Percentiles rank a stretch among this genome's conserved stretches.
Evolutionary conservation across 2,113 vertebrate genomes (phyloP).

Genomic region (Lota lota): DNA sequence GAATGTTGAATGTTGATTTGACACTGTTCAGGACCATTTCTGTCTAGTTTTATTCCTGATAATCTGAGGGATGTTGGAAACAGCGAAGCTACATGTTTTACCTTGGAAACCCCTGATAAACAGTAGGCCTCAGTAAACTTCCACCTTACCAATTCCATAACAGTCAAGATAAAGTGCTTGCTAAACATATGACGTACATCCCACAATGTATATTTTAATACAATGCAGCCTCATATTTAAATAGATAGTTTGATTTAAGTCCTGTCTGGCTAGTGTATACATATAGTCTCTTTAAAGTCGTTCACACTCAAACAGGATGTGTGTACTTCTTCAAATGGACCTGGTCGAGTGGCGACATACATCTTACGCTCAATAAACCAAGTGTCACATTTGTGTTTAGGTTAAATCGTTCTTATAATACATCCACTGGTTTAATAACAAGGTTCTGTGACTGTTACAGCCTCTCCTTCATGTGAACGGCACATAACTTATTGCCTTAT

Average conservation of each 20-base stretch:
- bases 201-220: too few relatives aligned
- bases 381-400: slow-evolving; percentile 5
- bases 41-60: not conserved
- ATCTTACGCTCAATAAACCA: slow-evolving; percentile 13
- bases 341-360: not conserved
- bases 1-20: not conserved
- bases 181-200: too few relatives aligned
- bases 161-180: too few relatives aligned
- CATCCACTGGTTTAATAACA: too few relatives aligned
- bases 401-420: too few relatives aligned
- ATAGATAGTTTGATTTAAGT: not conserved
- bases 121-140: too few relatives aligned
- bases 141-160: too few relatives aligned
- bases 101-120: too few relatives aligned
- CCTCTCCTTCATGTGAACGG: too few relatives aligned
- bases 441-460: too few relatives aligned
- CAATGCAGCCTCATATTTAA: too few relatives aligned
- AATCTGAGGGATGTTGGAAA: not conserved
- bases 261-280: not conserved
- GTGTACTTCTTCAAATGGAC: slow-evolving; percentile 28
- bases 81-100: too few relatives aligned
- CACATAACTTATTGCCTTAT: not conserved
- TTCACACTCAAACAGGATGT: slow-evolving; percentile 31
- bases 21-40: not conserved
- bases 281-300: not conserved